Evolutionary conservation across 23 tunicate genomes (phyloP), one percentile per base, ranked within the genome.

Genomic region (Phallusia fumigata): DNA sequence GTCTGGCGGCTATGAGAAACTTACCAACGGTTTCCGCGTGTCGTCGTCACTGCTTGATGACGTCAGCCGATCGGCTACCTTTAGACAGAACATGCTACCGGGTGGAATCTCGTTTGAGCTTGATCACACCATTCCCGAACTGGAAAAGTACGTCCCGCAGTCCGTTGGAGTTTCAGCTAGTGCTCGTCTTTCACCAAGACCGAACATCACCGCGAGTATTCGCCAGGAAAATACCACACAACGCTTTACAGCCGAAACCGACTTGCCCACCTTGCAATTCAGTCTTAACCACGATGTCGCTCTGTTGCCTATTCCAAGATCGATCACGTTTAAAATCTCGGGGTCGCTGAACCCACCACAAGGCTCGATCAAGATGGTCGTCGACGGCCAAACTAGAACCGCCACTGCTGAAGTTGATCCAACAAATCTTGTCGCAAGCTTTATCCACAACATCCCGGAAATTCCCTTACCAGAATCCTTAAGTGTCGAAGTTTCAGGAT

Each of bases 41-140:
- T 30, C 91, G 22, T 40, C 86, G n/a, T 81, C 85, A 28, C 47
- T 87, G 49, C 85, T 82, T 32, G 82, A 76, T 64, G 82, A 53
- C 28, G 69, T 87, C 11, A 22, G 75, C 32, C 51, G 91, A 36
- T 53, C 80, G 32, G 86, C 86, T 8, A 87, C 91, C 11, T 76
- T 87, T 32, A 58, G 45, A 12, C 64, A 75, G 53, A 64, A 76
- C 45, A 16, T 87, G 16, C 21, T 64, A 13, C 82, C 85, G 34
- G 91, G 91, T 36, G 82, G 91, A 3, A 45, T 87, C 53, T 81
- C 82, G 30, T 64, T 87, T 8, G 78, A 82, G 44, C 36, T 87
- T 22, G 91, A 87, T 18, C 91, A 87, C 49, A 76, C 30, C 78
- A 87, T 87, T 52, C 86, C 91, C 11, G 85, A 81, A 81, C 69